Conservation (phyloP, 1,140 invertebrate species). For the Lineus longissimus region DNA sequence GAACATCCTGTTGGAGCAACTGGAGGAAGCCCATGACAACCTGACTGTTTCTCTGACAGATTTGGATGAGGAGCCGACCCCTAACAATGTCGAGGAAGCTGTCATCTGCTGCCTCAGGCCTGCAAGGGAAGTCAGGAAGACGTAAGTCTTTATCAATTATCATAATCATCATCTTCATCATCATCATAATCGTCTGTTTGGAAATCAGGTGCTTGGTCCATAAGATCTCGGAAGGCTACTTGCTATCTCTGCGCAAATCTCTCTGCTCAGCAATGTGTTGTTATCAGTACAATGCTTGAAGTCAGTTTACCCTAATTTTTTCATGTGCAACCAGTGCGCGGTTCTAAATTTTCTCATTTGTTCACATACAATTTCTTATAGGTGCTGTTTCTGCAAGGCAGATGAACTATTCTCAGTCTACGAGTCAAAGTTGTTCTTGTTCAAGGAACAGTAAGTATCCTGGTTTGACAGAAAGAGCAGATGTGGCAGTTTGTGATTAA, state of each 20-base stretch:
- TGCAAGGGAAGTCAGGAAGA: constrained; percentile 39
- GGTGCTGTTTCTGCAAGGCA: constrained; percentile 50
- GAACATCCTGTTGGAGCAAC: constrained; percentile 49
- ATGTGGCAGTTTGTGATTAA: too few species aligned
- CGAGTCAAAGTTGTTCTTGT: constrained; percentile 49
- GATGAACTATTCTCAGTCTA: constrained; percentile 47
- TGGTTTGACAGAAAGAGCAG: neutral
- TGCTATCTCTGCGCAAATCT: too few species aligned
- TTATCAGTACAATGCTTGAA: too few species aligned
- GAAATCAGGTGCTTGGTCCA: too few species aligned
- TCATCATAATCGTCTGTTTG: too few species aligned
- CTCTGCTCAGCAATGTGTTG: too few species aligned
- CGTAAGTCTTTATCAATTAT: constrained; percentile 13
- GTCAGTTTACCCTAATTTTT: too few species aligned
- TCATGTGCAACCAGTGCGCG: neutral
- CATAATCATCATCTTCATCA: too few species aligned
- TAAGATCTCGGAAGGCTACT: too few species aligned
- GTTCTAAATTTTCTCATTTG: neutral
- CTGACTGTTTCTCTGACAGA: constrained; percentile 42
- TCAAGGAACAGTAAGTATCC: constrained; percentile 43
- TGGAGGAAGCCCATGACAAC: constrained; percentile 48
- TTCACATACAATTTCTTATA: constrained; percentile 15
- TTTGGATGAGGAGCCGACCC: constrained; percentile 42
- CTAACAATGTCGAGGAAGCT: constrained; percentile 58
- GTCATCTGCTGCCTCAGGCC: constrained; percentile 67